Percentiles rank a stretch among this genome's conserved stretches.
phyloP scores from a whole-genome alignment of 2,113 vertebrate genomes.

The Lynx canadensis region DNA sequence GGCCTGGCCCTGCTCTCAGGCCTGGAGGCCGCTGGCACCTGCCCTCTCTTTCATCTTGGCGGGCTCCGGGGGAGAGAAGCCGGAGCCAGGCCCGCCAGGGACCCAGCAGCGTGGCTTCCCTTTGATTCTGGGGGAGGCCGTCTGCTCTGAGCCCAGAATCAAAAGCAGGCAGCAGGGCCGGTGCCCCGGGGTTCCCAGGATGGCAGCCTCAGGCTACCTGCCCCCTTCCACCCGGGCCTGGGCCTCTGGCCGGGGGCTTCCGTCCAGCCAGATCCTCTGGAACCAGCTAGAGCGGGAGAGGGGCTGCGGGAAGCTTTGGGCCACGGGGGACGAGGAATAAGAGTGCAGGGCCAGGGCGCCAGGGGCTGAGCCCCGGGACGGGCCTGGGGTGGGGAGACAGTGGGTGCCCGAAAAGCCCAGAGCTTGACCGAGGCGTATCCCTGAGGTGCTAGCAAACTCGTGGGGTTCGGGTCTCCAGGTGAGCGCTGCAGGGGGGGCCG shows the following conservation, averaged over 20 bases:
- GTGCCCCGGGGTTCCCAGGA: background rate
- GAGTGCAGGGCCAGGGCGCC: no score
- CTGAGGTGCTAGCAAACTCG: background rate
- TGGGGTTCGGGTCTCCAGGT: constrained; percentile 52
- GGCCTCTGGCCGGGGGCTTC: background rate
- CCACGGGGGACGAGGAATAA: background rate
- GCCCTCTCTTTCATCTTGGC: constrained; percentile 49
- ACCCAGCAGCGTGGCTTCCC: background rate
- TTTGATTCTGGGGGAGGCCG: constrained; percentile 57
- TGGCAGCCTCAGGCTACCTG: background rate
- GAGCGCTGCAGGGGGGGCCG: background rate
- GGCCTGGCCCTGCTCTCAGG: background rate
- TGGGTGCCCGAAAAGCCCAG: background rate
- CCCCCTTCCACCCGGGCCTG: background rate
- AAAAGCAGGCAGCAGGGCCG: constrained; percentile 3
- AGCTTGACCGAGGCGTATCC: background rate
- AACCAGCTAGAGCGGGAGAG: background rate
- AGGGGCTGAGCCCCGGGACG: background rate
- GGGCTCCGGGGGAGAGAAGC: constrained; percentile 35
- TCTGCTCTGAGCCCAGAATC: constrained; percentile 40
- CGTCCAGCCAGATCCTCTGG: background rate
- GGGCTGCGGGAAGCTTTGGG: background rate
- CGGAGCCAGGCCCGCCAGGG: background rate
- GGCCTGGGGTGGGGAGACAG: background rate
- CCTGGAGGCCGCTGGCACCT: constrained; percentile 43